These are phyloP conservation scores for Microcebus jonahi DNA, from an alignment of 2,113 vertebrate species.

Conservation along the genomic window DNA sequence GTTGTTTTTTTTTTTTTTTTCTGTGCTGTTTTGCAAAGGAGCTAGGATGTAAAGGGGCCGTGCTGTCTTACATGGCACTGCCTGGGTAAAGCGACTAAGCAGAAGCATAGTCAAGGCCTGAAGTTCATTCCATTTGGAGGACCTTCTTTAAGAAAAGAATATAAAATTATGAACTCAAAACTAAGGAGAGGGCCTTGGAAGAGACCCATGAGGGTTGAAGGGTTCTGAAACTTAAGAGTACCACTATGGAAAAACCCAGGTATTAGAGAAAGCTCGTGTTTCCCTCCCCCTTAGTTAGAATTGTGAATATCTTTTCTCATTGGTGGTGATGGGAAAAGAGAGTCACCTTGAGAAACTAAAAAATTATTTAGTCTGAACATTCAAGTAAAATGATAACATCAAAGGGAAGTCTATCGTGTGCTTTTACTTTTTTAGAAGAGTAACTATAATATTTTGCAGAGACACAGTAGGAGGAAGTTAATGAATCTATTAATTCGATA, in stretches of 20 bases:
- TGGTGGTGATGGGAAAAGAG: neutral
- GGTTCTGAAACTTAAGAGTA: neutral
- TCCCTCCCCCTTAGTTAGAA: neutral
- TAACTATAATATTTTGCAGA: neutral
- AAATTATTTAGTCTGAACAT: neutral
- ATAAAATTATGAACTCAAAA: neutral
- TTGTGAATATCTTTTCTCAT: neutral
- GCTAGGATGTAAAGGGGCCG: neutral
- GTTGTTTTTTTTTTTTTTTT: neutral
- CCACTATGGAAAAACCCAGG: neutral
- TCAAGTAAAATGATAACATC: neutral
- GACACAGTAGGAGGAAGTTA: neutral
- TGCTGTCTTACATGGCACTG: neutral
- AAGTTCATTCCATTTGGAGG: neutral
- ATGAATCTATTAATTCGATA: neutral
- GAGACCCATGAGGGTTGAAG: neutral
- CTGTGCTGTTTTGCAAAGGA: neutral
- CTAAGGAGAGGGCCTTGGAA: neutral
- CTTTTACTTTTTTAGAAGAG: neutral
- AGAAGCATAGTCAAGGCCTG: neutral
- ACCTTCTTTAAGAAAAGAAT: neutral
- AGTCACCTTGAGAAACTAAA: neutral
- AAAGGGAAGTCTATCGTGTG: neutral
- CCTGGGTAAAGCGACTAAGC: neutral
- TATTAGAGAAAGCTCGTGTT: accelerated